Conservation (phyloP, 2,888 invertebrate species). For the Nematopogon swammerdamellus region DNA sequence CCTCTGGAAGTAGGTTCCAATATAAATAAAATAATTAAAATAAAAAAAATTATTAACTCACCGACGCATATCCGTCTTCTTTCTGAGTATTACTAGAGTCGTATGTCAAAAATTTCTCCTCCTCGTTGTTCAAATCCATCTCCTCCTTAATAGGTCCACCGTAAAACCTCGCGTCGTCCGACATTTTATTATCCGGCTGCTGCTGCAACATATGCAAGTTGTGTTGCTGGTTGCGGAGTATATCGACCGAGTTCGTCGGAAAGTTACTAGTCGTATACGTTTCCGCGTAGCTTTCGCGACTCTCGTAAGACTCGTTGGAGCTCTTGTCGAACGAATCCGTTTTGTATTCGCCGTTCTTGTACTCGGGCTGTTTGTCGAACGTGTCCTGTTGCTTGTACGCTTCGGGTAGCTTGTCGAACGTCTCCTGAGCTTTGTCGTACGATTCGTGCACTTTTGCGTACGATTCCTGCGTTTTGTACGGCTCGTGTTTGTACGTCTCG, state of each 20-base stretch:
- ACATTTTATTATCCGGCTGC: conserved; percentile 25
- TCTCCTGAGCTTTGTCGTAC: too few species aligned
- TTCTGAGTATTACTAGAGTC: conserved; percentile 9
- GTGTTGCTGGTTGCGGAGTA: conserved; percentile 37
- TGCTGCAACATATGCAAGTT: conserved; percentile 33
- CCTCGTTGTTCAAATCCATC: conserved; percentile 31
- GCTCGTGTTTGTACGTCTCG: neutral
- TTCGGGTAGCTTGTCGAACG: too few species aligned
- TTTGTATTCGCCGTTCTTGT: too few species aligned
- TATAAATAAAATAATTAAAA: too few species aligned
- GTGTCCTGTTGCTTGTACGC: too few species aligned
- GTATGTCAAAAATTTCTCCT: conserved; percentile 31
- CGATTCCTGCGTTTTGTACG: too few species aligned
- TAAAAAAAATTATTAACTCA: too few species aligned
- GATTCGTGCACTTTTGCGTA: too few species aligned
- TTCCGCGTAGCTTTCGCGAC: neutral
- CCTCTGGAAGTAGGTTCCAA: too few species aligned
- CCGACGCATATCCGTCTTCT: neutral
- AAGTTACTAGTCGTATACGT: neutral
- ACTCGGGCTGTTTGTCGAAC: neutral
- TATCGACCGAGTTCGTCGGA: conserved; percentile 25
- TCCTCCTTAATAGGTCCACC: conserved; percentile 45
- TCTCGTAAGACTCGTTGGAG: neutral
- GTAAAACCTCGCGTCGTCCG: conserved; percentile 37
- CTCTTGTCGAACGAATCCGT: neutral